phyloP scores from a whole-genome alignment of 1,140 invertebrate genomes.

The Drosophila mayri region DNA sequence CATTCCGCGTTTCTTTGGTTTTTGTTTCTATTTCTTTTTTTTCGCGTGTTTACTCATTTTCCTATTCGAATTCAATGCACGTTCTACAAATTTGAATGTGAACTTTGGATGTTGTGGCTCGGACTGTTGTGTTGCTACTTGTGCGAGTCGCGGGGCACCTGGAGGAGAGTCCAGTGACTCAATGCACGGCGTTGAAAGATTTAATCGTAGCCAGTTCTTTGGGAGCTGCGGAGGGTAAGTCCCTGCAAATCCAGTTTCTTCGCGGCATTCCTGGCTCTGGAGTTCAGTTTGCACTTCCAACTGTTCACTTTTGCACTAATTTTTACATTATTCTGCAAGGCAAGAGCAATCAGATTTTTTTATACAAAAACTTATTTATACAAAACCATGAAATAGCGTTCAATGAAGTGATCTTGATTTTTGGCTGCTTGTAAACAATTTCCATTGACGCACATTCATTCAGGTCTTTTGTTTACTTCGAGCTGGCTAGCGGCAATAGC shows the following conservation, averaged over 20 bases:
- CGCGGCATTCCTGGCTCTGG: slow-evolving; percentile 39
- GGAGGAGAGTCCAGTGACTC: slow-evolving; percentile 69
- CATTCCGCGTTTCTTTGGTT: slow-evolving; percentile 36
- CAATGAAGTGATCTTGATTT: slow-evolving; percentile 1
- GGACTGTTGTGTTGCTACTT: slow-evolving; percentile 2
- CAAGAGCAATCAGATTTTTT: background rate
- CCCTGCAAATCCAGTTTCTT: slow-evolving; percentile 64
- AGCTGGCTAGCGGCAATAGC: background rate
- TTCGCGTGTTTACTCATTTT: slow-evolving; percentile 75
- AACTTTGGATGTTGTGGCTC: slow-evolving; percentile 51
- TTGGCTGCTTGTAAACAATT: slow-evolving; percentile 3
- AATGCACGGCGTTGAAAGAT: slow-evolving; percentile 76
- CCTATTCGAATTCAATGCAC: slow-evolving; percentile 73
- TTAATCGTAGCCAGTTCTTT: slow-evolving; percentile 60
- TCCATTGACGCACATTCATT: slow-evolving; percentile 30
- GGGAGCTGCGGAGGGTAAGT: background rate
- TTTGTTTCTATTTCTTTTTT: slow-evolving; percentile 5
- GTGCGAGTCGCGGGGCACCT: slow-evolving; percentile 39
- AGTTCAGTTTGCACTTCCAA: background rate
- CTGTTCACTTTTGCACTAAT: background rate
- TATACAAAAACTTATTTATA: background rate
- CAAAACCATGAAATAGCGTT: background rate
- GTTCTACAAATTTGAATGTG: slow-evolving; percentile 82
- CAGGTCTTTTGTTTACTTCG: slow-evolving; percentile 22
- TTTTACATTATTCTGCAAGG: background rate